Conservation (phyloP, 2,797 vertebrate species). For the Alcedo quadribrachys region DNA sequence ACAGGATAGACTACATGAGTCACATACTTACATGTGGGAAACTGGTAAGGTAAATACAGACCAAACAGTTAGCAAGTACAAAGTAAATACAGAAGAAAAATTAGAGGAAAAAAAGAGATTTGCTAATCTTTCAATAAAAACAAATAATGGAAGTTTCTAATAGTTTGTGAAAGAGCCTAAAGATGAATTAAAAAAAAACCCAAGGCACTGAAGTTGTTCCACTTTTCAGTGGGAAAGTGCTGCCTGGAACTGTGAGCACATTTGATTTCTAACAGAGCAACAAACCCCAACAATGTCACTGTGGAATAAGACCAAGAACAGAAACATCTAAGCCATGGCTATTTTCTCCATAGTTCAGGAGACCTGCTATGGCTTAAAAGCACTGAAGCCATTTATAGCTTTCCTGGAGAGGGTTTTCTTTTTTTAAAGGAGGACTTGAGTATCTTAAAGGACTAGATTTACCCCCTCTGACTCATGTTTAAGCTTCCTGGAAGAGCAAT, state of each 20-base stretch:
- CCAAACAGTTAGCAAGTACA: not conserved
- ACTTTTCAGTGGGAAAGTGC: not conserved
- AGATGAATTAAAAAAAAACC: too few relatives aligned
- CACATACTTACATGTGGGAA: slow-evolving; percentile 3
- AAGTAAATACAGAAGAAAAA: slow-evolving; percentile 49
- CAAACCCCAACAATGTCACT: not conserved
- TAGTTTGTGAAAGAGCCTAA: not conserved
- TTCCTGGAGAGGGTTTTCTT: not conserved
- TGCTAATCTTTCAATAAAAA: not conserved
- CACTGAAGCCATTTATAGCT: not conserved
- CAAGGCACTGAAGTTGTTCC: not conserved
- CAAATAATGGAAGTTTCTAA: not conserved
- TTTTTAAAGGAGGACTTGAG: not conserved
- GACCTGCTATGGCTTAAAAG: not conserved
- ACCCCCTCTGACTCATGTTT: not conserved
- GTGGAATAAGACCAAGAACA: not conserved
- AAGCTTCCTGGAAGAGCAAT: slow-evolving; percentile 7
- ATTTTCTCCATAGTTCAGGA: not conserved
- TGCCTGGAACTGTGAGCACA: not conserved
- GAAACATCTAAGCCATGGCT: not conserved
- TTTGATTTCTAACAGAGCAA: not conserved
- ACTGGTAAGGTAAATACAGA: not conserved
- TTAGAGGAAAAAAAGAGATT: slow-evolving; percentile 8
- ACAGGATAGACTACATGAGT: not conserved
- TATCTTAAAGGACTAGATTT: not conserved